These are phyloP conservation scores for Ariopsis seemanni DNA, from an alignment of 2,113 vertebrate species.

Conservation along the genomic window DNA sequence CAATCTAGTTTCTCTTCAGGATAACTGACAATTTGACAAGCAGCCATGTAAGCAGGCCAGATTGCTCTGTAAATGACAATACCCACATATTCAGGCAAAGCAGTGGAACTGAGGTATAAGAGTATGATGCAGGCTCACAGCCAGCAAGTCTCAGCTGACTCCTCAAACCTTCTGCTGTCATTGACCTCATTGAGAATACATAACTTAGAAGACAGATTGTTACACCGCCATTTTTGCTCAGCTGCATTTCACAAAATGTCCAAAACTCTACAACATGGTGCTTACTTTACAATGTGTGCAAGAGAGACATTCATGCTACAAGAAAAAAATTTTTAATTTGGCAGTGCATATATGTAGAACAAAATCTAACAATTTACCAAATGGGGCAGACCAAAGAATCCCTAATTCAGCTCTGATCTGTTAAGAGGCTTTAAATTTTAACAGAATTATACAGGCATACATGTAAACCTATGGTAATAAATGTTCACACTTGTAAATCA, in stretches of 20 bases:
- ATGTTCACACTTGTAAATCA: neutral
- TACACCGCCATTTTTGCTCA: neutral
- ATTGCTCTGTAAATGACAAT: constrained; percentile 14
- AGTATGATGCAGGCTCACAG: constrained; percentile 24
- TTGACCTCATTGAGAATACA: constrained; percentile 56
- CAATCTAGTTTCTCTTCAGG: neutral
- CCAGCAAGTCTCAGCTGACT: constrained; percentile 48
- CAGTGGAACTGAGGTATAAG: neutral
- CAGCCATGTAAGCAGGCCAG: neutral
- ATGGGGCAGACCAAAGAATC: constrained; percentile 6
- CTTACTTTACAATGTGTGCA: constrained; percentile 3
- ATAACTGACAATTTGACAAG: neutral
- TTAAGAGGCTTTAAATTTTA: neutral
- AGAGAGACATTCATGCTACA: neutral
- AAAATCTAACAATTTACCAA: constrained; percentile 2
- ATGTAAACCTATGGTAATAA: neutral
- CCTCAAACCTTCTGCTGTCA: constrained; percentile 50
- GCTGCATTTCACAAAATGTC: neutral
- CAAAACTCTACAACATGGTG: neutral
- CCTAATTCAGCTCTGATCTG: neutral
- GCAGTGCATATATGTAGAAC: neutral
- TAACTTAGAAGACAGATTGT: constrained; percentile 25
- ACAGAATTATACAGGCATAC: neutral
- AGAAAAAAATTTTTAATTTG: neutral
- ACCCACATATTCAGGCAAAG: neutral